These are phyloP conservation scores for Ciona savignyi DNA, from an alignment of 23 tunicate species.

Conservation along the genomic window DNA sequence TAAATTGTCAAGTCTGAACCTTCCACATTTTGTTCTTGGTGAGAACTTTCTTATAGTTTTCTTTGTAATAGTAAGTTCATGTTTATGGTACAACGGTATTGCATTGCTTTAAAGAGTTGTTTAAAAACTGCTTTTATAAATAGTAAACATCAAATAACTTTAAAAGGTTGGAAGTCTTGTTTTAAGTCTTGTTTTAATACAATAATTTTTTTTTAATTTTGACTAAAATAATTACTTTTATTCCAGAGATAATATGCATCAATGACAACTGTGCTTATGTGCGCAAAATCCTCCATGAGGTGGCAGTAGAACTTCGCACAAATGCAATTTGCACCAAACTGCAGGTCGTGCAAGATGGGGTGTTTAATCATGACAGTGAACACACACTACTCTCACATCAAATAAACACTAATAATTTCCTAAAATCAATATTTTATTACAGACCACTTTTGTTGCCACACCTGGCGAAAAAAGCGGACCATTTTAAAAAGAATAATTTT, in stretches of 20 bases:
- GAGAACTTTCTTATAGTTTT: background rate
- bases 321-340: conserved; percentile 65
- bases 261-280: conserved; percentile 46
- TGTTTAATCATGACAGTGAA: conserved; percentile 23
- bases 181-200: background rate
- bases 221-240: background rate
- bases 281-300: conserved; percentile 50
- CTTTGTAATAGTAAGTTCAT: too few relatives aligned
- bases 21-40: background rate
- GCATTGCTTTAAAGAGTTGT: too few relatives aligned
- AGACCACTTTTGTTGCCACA: background rate
- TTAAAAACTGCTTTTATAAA: background rate
- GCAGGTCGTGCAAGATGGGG: conserved; percentile 27
- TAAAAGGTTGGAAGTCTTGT: background rate
- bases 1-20: background rate
- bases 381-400: conserved; percentile 29
- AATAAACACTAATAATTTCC: conserved; percentile 20
- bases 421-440: conserved; percentile 10
- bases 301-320: conserved; percentile 42
- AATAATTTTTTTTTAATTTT: background rate
- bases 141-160: background rate
- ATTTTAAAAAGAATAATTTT: too few relatives aligned
- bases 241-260: conserved; percentile 47
- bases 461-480: background rate
- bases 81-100: too few relatives aligned